Conservation (phyloP, 2,888 invertebrate genomes). For the Tenthredo scrophulariae region DNA sequence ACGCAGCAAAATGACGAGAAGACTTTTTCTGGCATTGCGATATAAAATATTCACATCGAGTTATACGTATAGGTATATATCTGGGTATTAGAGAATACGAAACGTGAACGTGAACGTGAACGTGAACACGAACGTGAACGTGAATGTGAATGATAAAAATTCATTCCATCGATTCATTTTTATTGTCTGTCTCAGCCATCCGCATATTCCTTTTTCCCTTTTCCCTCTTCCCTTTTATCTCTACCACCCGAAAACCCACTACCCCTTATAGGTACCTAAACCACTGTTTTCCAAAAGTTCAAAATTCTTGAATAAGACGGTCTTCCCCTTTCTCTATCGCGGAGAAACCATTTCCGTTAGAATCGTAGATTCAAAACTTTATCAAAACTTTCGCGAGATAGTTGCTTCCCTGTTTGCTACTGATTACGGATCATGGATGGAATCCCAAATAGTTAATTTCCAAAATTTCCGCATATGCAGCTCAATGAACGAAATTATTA, state of each 20-base stretch:
- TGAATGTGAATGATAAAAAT: not conserved
- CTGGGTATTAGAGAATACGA: not conserved
- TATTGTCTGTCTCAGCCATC: not conserved
- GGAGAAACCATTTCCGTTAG: constrained; percentile 32
- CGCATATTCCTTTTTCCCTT: not conserved
- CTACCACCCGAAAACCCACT: not conserved
- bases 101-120: not conserved
- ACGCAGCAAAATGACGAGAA: not conserved
- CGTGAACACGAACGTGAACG: not conserved
- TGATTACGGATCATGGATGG: constrained; percentile 48
- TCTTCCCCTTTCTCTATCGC: not conserved
- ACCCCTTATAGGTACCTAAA: not conserved
- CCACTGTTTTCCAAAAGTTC: constrained; percentile 8
- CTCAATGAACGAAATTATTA: not conserved
- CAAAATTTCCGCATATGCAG: constrained; percentile 30
- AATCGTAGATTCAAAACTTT: constrained; percentile 9
- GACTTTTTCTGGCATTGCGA: not conserved
- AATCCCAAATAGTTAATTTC: constrained; percentile 41
- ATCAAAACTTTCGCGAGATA: constrained; percentile 25
- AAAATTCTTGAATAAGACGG: not conserved
- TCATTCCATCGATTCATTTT: constrained; percentile 11
- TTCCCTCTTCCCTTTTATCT: not conserved
- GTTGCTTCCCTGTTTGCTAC: constrained; percentile 38
- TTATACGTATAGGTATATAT: not conserved
- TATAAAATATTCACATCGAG: constrained; percentile 3